These are phyloP conservation scores for Maniola hyperantus DNA, from an alignment of 2,888 invertebrate species.

Conservation along the genomic window DNA sequence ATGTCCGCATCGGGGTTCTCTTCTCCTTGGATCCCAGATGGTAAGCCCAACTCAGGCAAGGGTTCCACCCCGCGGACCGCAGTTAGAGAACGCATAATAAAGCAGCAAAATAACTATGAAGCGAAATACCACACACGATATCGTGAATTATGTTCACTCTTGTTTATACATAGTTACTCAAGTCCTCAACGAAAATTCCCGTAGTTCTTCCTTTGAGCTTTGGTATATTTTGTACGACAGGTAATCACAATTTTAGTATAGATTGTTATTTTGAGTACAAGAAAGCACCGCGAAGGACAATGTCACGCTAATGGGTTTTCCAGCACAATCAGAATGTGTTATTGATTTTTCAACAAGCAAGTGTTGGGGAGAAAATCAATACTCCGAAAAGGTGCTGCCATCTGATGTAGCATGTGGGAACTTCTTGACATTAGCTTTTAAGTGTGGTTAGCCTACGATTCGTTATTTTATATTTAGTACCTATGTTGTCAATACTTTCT, in stretches of 20 bases:
- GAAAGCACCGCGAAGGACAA: constrained; percentile 47
- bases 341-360: constrained; percentile 67
- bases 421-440: constrained; percentile 11
- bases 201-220: constrained; percentile 17
- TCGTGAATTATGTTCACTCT: constrained; percentile 67
- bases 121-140: constrained; percentile 65
- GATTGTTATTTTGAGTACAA: constrained; percentile 42
- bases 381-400: constrained; percentile 61
- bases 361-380: constrained; percentile 68
- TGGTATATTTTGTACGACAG: constrained; percentile 23
- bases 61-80: constrained; percentile 74
- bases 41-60: constrained; percentile 70
- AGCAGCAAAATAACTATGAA: constrained; percentile 75
- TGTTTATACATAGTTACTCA: constrained; percentile 55
- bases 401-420: constrained; percentile 47
- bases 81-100: constrained; percentile 79
- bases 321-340: constrained; percentile 56
- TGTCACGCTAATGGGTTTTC: constrained; percentile 60
- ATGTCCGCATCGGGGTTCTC: constrained; percentile 82
- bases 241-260: constrained; percentile 13
- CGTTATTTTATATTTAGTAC: neutral
- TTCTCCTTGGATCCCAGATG: constrained; percentile 62
- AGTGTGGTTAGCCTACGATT: constrained; percentile 1
- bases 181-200: constrained; percentile 37
- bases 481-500: neutral